Conservation (phyloP, 1,140 invertebrate species). For the Zaprionus ornatus region DNA sequence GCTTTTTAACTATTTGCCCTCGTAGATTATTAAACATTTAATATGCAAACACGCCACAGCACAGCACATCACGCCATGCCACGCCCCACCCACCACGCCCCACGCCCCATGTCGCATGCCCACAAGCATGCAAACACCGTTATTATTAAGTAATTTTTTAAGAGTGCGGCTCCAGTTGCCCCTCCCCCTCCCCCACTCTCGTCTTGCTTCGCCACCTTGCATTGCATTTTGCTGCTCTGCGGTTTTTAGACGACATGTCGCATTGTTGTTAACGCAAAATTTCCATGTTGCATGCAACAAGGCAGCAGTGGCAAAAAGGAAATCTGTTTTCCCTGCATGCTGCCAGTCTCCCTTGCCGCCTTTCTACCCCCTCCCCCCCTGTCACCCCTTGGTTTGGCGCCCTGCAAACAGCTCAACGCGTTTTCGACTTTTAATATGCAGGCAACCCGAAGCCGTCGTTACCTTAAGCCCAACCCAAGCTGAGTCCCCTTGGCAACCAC, state of each 20-base stretch:
- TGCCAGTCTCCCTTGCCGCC: no score
- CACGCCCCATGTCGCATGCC: neutral
- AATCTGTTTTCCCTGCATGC: conserved; percentile 18
- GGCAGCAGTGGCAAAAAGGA: conserved; percentile 34
- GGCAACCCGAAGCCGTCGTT: conserved; percentile 54
- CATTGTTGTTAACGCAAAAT: conserved; percentile 74
- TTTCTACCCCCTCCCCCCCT: neutral
- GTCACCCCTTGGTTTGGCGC: neutral
- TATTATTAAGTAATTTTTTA: conserved; percentile 71
- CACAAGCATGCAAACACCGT: conserved; percentile 54
- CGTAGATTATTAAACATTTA: conserved; percentile 45
- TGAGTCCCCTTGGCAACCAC: neutral
- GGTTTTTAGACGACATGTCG: conserved; percentile 56
- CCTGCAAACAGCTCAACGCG: conserved; percentile 57
- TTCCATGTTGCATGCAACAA: conserved; percentile 71
- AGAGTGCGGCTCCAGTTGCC: conserved; percentile 3
- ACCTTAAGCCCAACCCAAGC: conserved; percentile 27
- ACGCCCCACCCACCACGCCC: neutral
- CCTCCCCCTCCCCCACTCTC: no score
- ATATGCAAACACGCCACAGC: conserved; percentile 30
- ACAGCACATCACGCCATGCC: neutral
- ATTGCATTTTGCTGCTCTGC: conserved; percentile 48
- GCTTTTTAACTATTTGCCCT: conserved; percentile 19
- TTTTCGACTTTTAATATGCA: conserved; percentile 79
- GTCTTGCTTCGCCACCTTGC: neutral